Conservation (phyloP, 2,888 invertebrate species). For the Pilophorus perplexus region DNA sequence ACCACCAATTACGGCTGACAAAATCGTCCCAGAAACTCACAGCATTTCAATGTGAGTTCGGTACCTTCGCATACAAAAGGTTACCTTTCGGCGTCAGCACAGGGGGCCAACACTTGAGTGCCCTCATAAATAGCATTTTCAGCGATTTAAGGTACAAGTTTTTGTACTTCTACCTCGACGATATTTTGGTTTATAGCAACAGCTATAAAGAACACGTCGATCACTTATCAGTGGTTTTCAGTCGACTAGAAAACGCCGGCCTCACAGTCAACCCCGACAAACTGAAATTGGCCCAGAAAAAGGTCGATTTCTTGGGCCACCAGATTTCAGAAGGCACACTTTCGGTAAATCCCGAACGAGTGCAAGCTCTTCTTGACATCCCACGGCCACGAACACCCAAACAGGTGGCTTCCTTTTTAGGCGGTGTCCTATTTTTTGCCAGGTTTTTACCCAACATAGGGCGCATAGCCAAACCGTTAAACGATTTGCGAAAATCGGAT, state of each 20-base stretch:
- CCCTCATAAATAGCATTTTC: conserved; percentile 41
- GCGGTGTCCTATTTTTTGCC: conserved; percentile 19
- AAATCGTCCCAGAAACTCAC: conserved; percentile 20
- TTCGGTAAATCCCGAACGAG: neutral
- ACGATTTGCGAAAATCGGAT: conserved; percentile 44
- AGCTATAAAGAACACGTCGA: conserved; percentile 37
- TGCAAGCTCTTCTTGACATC: conserved; percentile 4
- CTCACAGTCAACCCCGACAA: conserved; percentile 48
- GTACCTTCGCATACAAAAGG: conserved; percentile 33
- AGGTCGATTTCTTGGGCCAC: conserved; percentile 39
- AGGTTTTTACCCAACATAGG: conserved; percentile 4
- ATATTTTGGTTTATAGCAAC: conserved; percentile 40
- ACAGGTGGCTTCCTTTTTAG: conserved; percentile 19
- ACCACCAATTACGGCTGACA: conserved; percentile 39
- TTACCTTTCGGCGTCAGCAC: conserved; percentile 43
- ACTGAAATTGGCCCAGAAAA: conserved; percentile 26
- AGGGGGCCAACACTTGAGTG: conserved; percentile 33
- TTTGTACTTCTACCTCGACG: conserved; percentile 44
- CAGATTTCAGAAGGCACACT: conserved; percentile 21
- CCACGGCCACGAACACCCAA: conserved; percentile 17
- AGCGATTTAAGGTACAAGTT: conserved; percentile 42
- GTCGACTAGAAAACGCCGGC: conserved; percentile 43
- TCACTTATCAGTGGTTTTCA: conserved; percentile 38
- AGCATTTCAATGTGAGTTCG: conserved; percentile 35
- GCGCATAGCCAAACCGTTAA: conserved; percentile 44